These are phyloP conservation scores for Cheilosia scutellata DNA, from an alignment of 2,888 invertebrate genomes.

Conservation along the genomic window DNA sequence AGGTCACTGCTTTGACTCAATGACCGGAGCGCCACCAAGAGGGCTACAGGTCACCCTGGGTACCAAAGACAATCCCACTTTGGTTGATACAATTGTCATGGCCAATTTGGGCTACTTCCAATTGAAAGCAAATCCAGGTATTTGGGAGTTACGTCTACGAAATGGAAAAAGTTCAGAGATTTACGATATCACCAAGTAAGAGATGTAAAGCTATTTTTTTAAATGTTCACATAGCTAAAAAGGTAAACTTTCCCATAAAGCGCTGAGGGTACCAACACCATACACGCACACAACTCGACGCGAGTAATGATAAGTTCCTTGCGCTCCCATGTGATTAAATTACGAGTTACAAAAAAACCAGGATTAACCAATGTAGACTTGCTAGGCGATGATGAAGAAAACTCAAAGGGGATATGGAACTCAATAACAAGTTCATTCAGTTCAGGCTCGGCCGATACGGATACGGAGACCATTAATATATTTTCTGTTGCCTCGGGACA, in stretches of 20 bases:
- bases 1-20: conserved; percentile 97
- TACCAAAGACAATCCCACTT: conserved; percentile 90
- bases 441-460: conserved; percentile 87
- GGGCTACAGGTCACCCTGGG: conserved; percentile 98
- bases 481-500: conserved; percentile 99
- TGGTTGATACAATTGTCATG: conserved; percentile 99
- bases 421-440: conserved; percentile 92
- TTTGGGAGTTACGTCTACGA: conserved; percentile 94
- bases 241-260: conserved; percentile 73
- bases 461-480: conserved; percentile 94
- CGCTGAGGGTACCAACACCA: conserved; percentile 85
- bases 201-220: background rate
- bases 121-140: conserved; percentile 98
- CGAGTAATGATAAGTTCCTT: conserved; percentile 83
- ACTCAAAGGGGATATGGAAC: conserved; percentile 94
- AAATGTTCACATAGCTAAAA: background rate
- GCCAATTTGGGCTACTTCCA: conserved; percentile 99
- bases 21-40: conserved; percentile 95
- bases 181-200: conserved; percentile 93
- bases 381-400: conserved; percentile 91
- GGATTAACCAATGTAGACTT: conserved; percentile 95
- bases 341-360: conserved; percentile 95
- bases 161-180: conserved; percentile 98
- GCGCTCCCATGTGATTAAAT: conserved; percentile 94
- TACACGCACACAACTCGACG: conserved; percentile 83